Base-by-base conservation (phyloP, 2,888 invertebrate species). In the Drosophila affinis region DNA sequence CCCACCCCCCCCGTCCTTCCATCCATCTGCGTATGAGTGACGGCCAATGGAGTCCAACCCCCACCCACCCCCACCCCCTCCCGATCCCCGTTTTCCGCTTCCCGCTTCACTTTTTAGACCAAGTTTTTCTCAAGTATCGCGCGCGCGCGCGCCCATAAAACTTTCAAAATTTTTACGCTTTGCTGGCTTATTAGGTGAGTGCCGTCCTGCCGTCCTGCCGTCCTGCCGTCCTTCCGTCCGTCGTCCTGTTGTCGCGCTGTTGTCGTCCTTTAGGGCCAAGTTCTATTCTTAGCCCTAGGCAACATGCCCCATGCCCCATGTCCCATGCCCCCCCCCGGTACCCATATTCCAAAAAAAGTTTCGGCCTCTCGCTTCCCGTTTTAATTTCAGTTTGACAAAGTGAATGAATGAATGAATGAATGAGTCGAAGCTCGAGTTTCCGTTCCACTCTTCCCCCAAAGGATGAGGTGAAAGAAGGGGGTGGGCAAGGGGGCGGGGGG, bases 171-270 rank as follows among this genome's bases (percentile, higher is more conserved):
- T 60, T 77, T 75, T 75, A 64, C 77, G 71, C 75, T 77, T 55
- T 63, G 62, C 65, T 73, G 55, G 62, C 63, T 78, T 78, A 75
- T 75, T 75, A 75, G 71, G 75, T 75, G 64, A 75, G 75, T 75
- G 75, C 58, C 49, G 56, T 57, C 63, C 72, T 48, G 59, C 29
- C 45, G 32, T 61, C 46, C 10, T 48, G 59, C 29, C 45, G 32
- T 61, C 46, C 10, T 53, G 10, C 29, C 52, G 14, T 29, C 58
- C 47, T 52, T 57, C 63, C 60, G 46, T 59, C 29, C 45, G 32
- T 54, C 51, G 3, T 27, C 24, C n/a, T 52, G 24, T 52, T 17
- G 29, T 51, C 29, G 24, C 7, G 14, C 44, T 44, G 39, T 12
- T 51, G 21, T 18, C 24, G 29, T 5, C 29, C 14, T 27, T 46